Percentiles rank a stretch among this genome's conserved stretches.
Conservation (phyloP, 2,888 invertebrate species). For the Drosophila seclusa region DNA sequence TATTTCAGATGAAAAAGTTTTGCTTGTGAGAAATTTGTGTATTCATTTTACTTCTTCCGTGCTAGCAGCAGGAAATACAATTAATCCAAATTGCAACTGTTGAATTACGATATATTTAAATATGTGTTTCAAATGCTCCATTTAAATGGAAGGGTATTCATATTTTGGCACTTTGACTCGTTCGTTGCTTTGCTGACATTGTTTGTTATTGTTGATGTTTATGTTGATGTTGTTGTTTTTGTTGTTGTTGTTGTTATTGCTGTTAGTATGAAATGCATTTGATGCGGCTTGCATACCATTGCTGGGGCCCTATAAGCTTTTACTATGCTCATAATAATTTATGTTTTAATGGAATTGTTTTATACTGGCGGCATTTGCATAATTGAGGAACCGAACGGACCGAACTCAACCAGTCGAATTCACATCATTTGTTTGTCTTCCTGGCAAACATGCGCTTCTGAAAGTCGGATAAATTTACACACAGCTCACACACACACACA, state of each 20-base stretch:
- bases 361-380: constrained; percentile 57
- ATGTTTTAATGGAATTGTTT: constrained; percentile 36
- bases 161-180: neutral
- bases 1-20: neutral
- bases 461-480: constrained; percentile 41
- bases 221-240: neutral
- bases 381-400: constrained; percentile 52
- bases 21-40: neutral
- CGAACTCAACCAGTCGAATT: constrained; percentile 43
- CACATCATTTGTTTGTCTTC: constrained; percentile 21
- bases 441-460: constrained; percentile 21
- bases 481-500: constrained; percentile 14
- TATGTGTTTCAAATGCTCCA: neutral
- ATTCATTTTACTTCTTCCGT: neutral
- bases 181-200: neutral
- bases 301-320: constrained; percentile 11
- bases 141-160: neutral
- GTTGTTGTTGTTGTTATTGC: neutral
- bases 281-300: constrained; percentile 4
- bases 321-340: constrained; percentile 38
- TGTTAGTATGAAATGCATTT: constrained; percentile 15
- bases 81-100: neutral
- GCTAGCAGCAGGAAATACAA: neutral
- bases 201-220: neutral
- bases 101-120: neutral